Evolutionary conservation across 2,888 invertebrate species (phyloP), one percentile per base, ranked within the genome.

Genomic region (Amphipyra tragopoginis): DNA sequence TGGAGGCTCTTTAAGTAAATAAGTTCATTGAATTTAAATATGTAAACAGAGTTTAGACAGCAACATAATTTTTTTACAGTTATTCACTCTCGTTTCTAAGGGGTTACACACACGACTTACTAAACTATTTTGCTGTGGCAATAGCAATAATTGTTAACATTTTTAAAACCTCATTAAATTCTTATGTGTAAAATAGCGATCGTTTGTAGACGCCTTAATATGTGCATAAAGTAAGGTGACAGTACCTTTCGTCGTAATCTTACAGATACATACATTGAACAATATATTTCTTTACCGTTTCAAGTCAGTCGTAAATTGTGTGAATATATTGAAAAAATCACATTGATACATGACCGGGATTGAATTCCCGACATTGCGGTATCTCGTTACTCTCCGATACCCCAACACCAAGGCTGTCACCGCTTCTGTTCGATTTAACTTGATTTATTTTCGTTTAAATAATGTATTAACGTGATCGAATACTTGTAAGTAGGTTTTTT

Each of bases 401-500:
- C 65, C 72, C 75, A 70, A 79, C 77, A 60, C 73, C 74, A 70
- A 73, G 73, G 54, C 72, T 69, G 69, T 62, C 73, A 77, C 57
- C 53, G 70, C 69, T 77, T 67, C 65, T 76, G 72, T 74, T 73
- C 76, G 60, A 72, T 81, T 74, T 66, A 45, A 70, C 66, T 73
- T 81, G 82, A 85, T 83, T 85, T 83, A 83, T 82, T 66, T 76
- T 65, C 70, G 64, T 70, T 71, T 62, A 69, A 65, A 65, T 76
- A 65, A 75, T 75, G 60, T 54, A 65, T 62, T 21, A 73, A 77
- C 65, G 60, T 65, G 65, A 73, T 66, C 58, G 70, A 66, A 77
- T 71, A 65, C 65, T 65, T 77, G 73, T 72, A 49, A 66, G 70
- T 72, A 65, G 67, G 51, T 79, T 77, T 82, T 83, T 82, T 80